Evolutionary conservation across 1,140 invertebrate genomes (phyloP).

Genomic region (Pseudoatta argentina): DNA sequence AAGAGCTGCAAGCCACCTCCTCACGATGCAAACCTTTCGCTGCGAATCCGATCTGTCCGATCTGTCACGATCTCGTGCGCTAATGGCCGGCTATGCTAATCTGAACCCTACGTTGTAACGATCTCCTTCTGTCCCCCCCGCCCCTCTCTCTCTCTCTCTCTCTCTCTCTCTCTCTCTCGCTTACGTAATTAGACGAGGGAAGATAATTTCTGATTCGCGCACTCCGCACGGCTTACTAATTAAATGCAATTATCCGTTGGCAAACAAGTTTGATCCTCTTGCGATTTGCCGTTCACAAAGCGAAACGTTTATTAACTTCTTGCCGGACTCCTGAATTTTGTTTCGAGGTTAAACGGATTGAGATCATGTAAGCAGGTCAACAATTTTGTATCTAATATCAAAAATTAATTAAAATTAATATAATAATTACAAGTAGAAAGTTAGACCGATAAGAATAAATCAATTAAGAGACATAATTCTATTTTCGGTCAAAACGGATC

Average conservation of each 20-base stretch:
- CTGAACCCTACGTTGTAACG: neutral
- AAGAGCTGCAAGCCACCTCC: constrained; percentile 1
- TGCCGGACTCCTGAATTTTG: constrained; percentile 4
- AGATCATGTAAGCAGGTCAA: neutral
- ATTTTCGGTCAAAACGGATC: no score
- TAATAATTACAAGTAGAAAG: neutral
- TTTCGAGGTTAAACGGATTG: constrained; percentile 27
- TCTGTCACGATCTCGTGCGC: constrained; percentile 56
- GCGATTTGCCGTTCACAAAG: constrained; percentile 41
- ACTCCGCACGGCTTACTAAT: constrained; percentile 47
- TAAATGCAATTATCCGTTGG: constrained; percentile 61
- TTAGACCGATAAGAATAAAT: no score
- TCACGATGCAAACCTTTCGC: constrained; percentile 47
- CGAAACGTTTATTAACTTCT: constrained; percentile 48
- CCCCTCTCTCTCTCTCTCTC: neutral
- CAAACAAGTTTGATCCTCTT: constrained; percentile 56
- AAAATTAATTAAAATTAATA: neutral
- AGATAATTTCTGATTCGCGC: constrained; percentile 54
- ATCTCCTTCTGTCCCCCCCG: neutral
- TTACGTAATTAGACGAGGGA: constrained; percentile 35
- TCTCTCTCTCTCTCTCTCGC: neutral
- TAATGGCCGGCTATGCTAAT: constrained; percentile 55
- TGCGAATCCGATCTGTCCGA: constrained; percentile 45
- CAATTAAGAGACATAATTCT: no score
- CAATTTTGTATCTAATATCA: neutral